Percentiles rank a stretch among this genome's conserved stretches.
These are phyloP conservation scores for Thunnus thynnus DNA, from an alignment of 2,113 vertebrate species.

Conservation along the genomic window DNA sequence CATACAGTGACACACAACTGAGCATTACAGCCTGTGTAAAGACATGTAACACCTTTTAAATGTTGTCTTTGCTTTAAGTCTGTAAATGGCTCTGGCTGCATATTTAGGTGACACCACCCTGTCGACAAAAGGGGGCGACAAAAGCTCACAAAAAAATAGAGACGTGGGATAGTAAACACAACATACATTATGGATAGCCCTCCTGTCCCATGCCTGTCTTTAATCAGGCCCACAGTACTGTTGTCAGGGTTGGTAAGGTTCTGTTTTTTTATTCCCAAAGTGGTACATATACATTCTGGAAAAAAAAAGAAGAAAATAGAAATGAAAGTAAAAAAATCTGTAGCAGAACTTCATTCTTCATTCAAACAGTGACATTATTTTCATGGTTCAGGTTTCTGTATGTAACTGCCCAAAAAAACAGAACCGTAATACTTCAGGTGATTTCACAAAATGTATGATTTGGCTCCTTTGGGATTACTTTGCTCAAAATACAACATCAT, in stretches of 20 bases:
- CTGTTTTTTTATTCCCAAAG: neutral
- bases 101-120: neutral
- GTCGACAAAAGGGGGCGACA: constrained; percentile 60
- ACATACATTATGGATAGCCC: constrained; percentile 36
- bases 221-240: constrained; percentile 8
- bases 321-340: neutral
- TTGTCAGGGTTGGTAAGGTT: constrained; percentile 25
- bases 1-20: neutral
- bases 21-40: no score
- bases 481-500: neutral
- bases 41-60: neutral
- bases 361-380: neutral
- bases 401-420: neutral
- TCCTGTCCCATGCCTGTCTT: constrained; percentile 41
- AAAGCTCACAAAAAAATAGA: constrained; percentile 26
- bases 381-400: neutral
- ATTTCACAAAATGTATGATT: neutral
- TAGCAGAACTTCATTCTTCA: neutral
- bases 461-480: neutral
- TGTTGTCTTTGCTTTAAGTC: neutral
- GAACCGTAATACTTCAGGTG: neutral
- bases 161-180: no score
- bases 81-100: constrained; percentile 21
- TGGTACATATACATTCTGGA: neutral
- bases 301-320: no score